These are phyloP conservation scores for Antechinus flavipes DNA, from an alignment of 2,113 vertebrate genomes.

Conservation along the genomic window DNA sequence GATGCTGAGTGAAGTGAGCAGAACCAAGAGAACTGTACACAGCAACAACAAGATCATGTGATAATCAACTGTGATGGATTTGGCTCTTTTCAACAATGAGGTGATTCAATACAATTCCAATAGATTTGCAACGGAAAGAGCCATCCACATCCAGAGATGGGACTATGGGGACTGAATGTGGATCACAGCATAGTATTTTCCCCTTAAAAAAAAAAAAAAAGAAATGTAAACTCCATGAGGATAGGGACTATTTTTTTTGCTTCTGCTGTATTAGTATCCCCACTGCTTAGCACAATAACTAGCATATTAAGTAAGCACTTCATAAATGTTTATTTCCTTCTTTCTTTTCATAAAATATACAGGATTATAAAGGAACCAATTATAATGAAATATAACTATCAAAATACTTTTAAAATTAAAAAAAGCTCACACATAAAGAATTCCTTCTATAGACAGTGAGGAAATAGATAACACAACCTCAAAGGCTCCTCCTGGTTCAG, in stretches of 20 bases:
- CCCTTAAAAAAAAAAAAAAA: no score
- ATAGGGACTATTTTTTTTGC: not conserved
- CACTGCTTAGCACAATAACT: not conserved
- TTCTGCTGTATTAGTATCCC: not conserved
- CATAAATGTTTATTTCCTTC: not conserved
- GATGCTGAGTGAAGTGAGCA: no score
- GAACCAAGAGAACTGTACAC: no score
- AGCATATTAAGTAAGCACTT: not conserved
- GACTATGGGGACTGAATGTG: no score
- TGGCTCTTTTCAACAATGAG: no score
- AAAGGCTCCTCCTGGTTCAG: not conserved
- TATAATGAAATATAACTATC: not conserved
- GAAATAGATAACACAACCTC: not conserved
- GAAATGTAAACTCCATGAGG: not conserved
- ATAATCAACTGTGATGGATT: no score
- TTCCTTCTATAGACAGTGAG: not conserved
- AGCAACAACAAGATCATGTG: no score
- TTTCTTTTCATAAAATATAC: not conserved
- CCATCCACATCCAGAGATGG: no score
- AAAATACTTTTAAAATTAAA: not conserved
- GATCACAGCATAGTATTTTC: no score
- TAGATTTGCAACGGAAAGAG: no score
- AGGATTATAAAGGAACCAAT: not conserved
- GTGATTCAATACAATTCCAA: no score
- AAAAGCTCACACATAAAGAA: not conserved